These are phyloP conservation scores for Neodiprion virginianus DNA, from an alignment of 1,140 invertebrate species.

Conservation along the genomic window DNA sequence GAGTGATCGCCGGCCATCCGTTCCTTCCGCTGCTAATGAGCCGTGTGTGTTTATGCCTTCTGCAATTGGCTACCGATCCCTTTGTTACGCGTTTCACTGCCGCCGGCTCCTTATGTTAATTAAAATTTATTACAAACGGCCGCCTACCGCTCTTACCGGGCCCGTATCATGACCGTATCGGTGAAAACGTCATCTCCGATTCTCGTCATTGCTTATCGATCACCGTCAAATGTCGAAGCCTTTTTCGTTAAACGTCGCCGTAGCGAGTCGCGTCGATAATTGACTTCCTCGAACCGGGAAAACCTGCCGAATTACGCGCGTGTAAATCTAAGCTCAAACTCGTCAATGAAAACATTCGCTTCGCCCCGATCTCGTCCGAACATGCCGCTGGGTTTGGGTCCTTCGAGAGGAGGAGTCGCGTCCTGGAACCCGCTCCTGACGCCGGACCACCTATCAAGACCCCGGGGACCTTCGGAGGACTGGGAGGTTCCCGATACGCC, in stretches of 20 bases:
- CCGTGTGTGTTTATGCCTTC: constrained; percentile 44
- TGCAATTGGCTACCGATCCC: constrained; percentile 44
- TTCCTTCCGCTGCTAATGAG: constrained; percentile 42
- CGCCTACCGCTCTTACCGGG: background rate
- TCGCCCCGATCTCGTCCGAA: too few species aligned
- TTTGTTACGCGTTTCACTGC: constrained; percentile 26
- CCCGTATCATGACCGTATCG: background rate
- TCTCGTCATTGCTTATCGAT: too few species aligned
- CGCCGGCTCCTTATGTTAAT: constrained; percentile 25
- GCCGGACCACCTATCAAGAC: background rate
- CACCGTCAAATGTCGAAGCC: background rate
- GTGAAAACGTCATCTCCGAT: too few species aligned
- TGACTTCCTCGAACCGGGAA: too few species aligned
- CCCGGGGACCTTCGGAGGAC: background rate
- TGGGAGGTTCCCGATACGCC: background rate
- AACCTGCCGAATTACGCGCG: too few species aligned
- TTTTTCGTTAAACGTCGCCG: background rate
- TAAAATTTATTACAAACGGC: constrained; percentile 37
- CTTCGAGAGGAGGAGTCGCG: too few species aligned
- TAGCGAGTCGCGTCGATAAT: too few species aligned
- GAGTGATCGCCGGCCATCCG: constrained; percentile 21
- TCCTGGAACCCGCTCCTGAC: too few species aligned
- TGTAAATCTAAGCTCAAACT: too few species aligned
- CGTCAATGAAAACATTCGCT: too few species aligned
- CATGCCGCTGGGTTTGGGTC: too few species aligned